Conservation (phyloP, 2,113 vertebrate genomes). For the Crotalus horridus region DNA sequence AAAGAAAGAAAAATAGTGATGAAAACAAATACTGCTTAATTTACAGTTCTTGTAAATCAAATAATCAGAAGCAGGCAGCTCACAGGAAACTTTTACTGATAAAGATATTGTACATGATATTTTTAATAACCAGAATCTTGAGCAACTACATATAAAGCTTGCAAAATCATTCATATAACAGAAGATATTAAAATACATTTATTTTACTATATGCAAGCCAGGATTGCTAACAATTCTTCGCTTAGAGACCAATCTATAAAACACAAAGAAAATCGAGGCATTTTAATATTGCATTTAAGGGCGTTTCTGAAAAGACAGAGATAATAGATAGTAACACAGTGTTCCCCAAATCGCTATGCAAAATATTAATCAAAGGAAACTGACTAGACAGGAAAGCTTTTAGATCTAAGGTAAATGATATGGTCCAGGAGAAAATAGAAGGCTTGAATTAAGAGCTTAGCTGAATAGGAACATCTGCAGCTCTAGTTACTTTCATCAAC, state of each 20-base stretch:
- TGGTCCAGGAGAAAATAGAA: not conserved
- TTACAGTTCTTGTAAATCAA: not conserved
- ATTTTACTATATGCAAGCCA: not conserved
- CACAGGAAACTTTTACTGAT: not conserved
- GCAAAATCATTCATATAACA: not conserved
- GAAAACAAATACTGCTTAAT: not conserved
- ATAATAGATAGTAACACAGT: not conserved
- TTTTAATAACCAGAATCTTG: not conserved
- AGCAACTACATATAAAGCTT: not conserved
- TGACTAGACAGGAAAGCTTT: not conserved
- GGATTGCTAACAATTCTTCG: not conserved
- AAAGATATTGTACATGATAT: not conserved
- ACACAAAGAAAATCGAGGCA: not conserved
- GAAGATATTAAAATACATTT: not conserved
- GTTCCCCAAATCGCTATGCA: not conserved
- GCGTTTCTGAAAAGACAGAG: not conserved
- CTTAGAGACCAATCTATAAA: constrained; percentile 2
- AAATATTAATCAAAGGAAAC: not conserved
- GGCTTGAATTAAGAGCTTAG: not conserved
- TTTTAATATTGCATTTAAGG: constrained; percentile 10
- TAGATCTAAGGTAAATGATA: not conserved
- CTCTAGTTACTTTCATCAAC: not conserved
- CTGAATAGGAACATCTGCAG: not conserved
- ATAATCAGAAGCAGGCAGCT: not conserved
- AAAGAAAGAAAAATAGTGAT: not conserved